Evolutionary conservation across 2,888 invertebrate genomes (phyloP).

Genomic region (Boloria selene): DNA sequence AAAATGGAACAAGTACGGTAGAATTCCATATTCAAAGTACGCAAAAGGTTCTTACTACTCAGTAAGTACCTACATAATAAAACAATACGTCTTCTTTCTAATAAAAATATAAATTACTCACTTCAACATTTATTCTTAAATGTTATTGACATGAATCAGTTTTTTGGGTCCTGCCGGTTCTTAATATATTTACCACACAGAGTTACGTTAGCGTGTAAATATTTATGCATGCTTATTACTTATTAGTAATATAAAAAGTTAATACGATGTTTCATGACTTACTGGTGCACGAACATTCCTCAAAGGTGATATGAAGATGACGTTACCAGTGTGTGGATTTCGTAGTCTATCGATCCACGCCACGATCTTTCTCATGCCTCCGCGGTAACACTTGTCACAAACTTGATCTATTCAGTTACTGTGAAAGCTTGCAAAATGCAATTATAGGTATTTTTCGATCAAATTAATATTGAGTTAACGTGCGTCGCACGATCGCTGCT

Average conservation of each 20-base stretch:
- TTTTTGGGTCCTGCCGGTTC: too few species aligned
- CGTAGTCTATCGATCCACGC: slow-evolving; percentile 11
- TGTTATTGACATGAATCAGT: too few species aligned
- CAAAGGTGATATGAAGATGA: slow-evolving; percentile 8
- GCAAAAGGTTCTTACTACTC: too few species aligned
- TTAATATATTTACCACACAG: too few species aligned
- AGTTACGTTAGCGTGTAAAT: not conserved
- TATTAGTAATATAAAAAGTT: slow-evolving; percentile 1
- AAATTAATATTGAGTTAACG: slow-evolving; percentile 36
- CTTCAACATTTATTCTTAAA: too few species aligned
- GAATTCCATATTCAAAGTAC: too few species aligned
- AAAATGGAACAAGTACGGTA: too few species aligned
- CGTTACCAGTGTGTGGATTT: not conserved
- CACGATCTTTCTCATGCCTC: slow-evolving; percentile 34
- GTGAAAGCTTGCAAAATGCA: not conserved
- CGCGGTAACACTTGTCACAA: slow-evolving; percentile 28
- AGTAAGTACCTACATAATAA: too few species aligned
- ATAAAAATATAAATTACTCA: too few species aligned
- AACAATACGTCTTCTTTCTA: too few species aligned
- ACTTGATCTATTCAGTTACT: not conserved
- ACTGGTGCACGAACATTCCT: slow-evolving; percentile 34
- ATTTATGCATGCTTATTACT: slow-evolving; percentile 11
- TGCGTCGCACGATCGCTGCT: slow-evolving; percentile 47
- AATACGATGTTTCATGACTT: slow-evolving; percentile 16
- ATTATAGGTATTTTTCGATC: slow-evolving; percentile 3